A percentile compares a stretch with the other conserved stretches of the same genome.
Conservation (phyloP, 2,797 vertebrate species). For the Lateolabrax maculatus region DNA sequence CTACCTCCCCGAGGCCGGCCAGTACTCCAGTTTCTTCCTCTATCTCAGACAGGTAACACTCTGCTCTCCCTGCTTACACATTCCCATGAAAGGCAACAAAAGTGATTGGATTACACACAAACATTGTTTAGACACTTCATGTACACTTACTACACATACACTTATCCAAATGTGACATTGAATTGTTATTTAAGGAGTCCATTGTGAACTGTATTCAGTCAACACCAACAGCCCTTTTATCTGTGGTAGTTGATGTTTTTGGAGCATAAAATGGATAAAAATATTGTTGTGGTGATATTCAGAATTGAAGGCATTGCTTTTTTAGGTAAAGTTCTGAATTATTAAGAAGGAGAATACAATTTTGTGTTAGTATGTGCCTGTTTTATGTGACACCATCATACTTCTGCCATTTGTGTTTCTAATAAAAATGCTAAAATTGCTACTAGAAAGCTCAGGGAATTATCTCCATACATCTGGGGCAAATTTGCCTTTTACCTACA, state of each 20-base stretch:
- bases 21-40: slow-evolving; percentile 97
- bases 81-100: background rate
- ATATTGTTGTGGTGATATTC: background rate
- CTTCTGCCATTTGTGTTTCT: slow-evolving; percentile 6
- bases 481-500: slow-evolving; percentile 18
- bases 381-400: background rate
- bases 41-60: slow-evolving; percentile 91
- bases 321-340: background rate
- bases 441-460: slow-evolving; percentile 11
- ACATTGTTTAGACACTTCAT: background rate
- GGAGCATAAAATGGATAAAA: background rate
- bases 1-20: slow-evolving; percentile 94
- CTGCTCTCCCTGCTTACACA: background rate
- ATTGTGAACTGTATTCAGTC: background rate
- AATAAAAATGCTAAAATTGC: slow-evolving; percentile 6
- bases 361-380: background rate
- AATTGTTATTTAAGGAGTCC: background rate
- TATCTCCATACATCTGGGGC: background rate
- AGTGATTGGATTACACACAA: background rate
- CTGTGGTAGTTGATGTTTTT: background rate
- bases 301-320: background rate
- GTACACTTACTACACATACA: background rate
- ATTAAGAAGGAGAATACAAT: background rate
- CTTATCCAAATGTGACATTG: background rate
- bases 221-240: background rate